phyloP scores from a whole-genome alignment of 2,888 invertebrate genomes.

The Hyles lineata region DNA sequence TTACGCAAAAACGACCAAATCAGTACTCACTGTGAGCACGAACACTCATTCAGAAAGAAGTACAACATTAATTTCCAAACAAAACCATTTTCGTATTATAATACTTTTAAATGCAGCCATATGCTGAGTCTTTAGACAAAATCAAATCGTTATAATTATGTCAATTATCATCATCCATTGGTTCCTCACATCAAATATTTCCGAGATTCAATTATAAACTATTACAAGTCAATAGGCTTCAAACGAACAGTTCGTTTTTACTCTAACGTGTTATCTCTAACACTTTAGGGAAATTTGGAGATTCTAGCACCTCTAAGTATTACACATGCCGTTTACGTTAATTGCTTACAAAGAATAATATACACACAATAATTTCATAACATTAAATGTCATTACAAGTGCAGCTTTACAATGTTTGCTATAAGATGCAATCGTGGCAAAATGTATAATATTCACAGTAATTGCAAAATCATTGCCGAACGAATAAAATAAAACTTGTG shows the following conservation, averaged over 20 bases:
- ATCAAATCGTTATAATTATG: neutral
- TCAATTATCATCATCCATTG: neutral
- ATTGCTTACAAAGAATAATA: conserved; percentile 5
- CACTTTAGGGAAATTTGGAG: conserved; percentile 5
- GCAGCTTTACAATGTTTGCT: neutral
- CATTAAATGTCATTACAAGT: conserved; percentile 6
- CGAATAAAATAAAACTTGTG: conserved; percentile 6
- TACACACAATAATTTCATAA: neutral
- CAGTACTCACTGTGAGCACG: neutral
- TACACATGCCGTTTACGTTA: conserved; percentile 5
- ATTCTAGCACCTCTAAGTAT: conserved; percentile 12
- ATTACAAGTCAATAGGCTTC: neutral
- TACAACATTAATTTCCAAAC: neutral
- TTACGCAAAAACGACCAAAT: conserved; percentile 3
- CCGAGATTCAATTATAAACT: conserved; percentile 3
- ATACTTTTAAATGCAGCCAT: neutral
- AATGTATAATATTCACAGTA: neutral
- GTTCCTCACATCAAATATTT: neutral
- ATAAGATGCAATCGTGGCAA: neutral
- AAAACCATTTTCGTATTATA: neutral
- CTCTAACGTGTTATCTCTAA: neutral
- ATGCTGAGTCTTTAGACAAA: neutral
- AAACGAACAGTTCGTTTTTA: neutral
- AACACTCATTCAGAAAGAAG: neutral
- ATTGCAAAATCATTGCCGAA: neutral